Evolutionary conservation across 2,113 vertebrate species (phyloP).

Genomic region (Phrynosoma platyrhinos): DNA sequence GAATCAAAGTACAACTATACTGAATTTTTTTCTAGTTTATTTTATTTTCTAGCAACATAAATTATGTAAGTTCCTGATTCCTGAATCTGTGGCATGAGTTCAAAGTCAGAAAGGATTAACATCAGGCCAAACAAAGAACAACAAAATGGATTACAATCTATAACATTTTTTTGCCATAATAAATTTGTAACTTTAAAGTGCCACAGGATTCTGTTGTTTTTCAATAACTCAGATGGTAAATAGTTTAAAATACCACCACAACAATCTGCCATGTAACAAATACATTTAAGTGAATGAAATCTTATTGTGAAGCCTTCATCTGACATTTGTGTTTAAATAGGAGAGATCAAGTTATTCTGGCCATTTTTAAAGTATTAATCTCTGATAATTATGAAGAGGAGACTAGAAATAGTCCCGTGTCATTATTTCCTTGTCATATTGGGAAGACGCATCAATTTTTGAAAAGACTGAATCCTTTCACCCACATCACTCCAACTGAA

Average conservation of each 20-base stretch:
- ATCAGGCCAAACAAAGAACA: neutral
- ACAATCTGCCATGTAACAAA: neutral
- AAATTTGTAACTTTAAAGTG: neutral
- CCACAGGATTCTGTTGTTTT: neutral
- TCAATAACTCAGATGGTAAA: neutral
- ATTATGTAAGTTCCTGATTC: neutral
- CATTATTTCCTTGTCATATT: neutral
- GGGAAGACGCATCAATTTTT: neutral
- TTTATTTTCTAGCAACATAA: slow-evolving; percentile 25
- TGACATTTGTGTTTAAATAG: neutral
- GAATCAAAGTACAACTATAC: neutral
- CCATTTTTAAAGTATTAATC: neutral
- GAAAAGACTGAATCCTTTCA: neutral
- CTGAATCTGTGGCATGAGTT: neutral
- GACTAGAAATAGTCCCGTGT: neutral
- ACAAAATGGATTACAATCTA: neutral
- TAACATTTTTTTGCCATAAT: neutral
- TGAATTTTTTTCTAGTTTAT: slow-evolving; percentile 23
- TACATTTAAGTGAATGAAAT: neutral
- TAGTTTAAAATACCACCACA: neutral
- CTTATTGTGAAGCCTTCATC: neutral
- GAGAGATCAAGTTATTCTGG: neutral
- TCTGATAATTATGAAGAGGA: neutral
- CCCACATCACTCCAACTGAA: neutral
- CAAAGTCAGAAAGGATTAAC: neutral